These are phyloP conservation scores for Diceros bicornis DNA, from an alignment of 2,797 vertebrate genomes.

Conservation along the genomic window DNA sequence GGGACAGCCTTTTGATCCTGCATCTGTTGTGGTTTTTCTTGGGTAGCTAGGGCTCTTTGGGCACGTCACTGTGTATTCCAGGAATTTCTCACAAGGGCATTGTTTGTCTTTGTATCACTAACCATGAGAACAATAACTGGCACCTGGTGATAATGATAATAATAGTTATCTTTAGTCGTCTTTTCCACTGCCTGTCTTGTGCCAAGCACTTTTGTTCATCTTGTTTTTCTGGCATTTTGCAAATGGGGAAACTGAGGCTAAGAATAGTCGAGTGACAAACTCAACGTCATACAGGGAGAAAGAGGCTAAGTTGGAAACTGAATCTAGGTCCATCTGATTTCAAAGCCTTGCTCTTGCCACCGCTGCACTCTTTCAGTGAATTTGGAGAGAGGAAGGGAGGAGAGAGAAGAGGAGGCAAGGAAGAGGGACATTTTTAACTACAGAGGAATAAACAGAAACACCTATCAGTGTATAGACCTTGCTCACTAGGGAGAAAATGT, in stretches of 20 bases:
- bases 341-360: neutral
- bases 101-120: neutral
- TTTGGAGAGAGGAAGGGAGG: neutral
- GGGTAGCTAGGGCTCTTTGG: neutral
- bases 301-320: neutral
- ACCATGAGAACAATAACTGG: neutral
- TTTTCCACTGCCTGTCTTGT: neutral
- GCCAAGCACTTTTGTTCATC: neutral
- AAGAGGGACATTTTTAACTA: neutral
- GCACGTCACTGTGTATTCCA: neutral
- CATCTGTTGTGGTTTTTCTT: neutral
- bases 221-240: slow-evolving; percentile 23
- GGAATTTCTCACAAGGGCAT: neutral
- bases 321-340: neutral
- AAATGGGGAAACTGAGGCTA: slow-evolving; percentile 18
- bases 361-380: neutral
- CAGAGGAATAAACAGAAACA: neutral
- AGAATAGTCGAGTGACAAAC: neutral
- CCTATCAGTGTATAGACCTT: neutral
- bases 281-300: neutral
- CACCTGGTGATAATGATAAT: neutral
- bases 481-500: neutral
- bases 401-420: slow-evolving; percentile 34
- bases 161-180: neutral
- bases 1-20: neutral